Evolutionary conservation across 2,797 vertebrate genomes (phyloP).

Genomic region (Muscicapa comitata): DNA sequence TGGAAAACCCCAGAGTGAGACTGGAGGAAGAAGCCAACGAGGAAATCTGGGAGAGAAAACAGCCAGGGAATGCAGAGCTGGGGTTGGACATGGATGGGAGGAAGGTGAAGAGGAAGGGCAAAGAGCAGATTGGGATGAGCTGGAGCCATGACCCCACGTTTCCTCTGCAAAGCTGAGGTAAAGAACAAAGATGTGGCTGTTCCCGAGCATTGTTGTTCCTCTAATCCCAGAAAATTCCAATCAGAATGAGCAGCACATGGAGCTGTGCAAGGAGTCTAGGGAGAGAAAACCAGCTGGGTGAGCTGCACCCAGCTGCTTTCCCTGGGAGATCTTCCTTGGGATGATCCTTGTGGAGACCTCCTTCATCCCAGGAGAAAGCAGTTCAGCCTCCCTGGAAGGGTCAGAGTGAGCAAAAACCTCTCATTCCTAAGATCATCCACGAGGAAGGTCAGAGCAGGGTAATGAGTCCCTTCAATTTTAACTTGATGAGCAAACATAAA

Average conservation of each 20-base stretch:
- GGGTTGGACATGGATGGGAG: neutral
- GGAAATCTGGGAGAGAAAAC: neutral
- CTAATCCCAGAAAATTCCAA: neutral
- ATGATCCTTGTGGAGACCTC: neutral
- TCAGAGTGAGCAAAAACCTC: neutral
- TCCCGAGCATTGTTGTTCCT: rapidly evolving
- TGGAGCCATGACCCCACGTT: neutral
- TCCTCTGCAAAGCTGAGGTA: neutral
- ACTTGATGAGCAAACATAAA: neutral
- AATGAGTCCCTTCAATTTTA: neutral
- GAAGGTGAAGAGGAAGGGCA: neutral
- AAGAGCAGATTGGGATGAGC: neutral
- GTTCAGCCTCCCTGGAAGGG: neutral
- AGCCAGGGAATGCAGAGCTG: neutral
- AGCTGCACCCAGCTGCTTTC: neutral
- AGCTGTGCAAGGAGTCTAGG: neutral
- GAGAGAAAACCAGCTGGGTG: neutral
- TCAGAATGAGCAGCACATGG: neutral
- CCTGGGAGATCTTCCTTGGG: neutral
- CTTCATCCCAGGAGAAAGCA: neutral
- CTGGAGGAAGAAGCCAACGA: neutral
- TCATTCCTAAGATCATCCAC: neutral
- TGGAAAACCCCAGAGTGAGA: neutral
- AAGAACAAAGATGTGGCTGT: neutral
- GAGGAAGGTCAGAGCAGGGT: neutral